phyloP scores from a whole-genome alignment of 2,888 invertebrate species.

The Tholera decimalis region DNA sequence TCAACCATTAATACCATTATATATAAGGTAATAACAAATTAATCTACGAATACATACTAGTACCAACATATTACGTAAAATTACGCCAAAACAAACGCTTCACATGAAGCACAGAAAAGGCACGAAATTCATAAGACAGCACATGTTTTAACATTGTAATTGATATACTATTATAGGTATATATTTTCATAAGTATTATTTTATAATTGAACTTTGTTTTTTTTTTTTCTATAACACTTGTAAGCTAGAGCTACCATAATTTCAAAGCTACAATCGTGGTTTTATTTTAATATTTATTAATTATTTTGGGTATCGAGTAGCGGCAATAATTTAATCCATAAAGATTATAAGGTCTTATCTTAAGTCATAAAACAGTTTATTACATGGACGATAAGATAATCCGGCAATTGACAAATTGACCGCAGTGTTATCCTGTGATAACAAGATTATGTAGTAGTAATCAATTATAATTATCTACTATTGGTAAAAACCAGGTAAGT shows the following conservation, averaged over 20 bases:
- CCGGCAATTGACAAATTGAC: neutral
- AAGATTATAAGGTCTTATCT: constrained; percentile 14
- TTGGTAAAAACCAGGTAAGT: constrained; percentile 24
- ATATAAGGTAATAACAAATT: constrained; percentile 64
- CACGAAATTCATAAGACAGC: constrained; percentile 90
- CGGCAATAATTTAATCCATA: neutral
- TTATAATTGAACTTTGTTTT: constrained; percentile 52
- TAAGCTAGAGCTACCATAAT: constrained; percentile 44
- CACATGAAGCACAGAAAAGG: constrained; percentile 85
- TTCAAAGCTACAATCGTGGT: constrained; percentile 26
- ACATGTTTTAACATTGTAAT: constrained; percentile 70
- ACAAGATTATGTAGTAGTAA: constrained; percentile 23
- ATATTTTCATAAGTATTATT: constrained; percentile 55
- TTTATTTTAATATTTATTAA: neutral
- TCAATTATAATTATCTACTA: constrained; percentile 28
- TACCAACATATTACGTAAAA: constrained; percentile 68
- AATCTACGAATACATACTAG: constrained; percentile 59
- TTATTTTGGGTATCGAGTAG: neutral
- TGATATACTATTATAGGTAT: constrained; percentile 61
- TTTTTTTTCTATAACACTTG: constrained; percentile 26
- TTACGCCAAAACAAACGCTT: constrained; percentile 82
- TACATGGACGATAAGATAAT: constrained; percentile 9
- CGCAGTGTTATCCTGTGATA: constrained; percentile 16
- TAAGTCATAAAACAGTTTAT: constrained; percentile 1
- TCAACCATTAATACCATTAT: constrained; percentile 59